A percentile compares a stretch with the other conserved stretches of the same genome.
Conservation (phyloP, 1,140 invertebrate species). For the Paramacrobiotus metropolitanus region DNA sequence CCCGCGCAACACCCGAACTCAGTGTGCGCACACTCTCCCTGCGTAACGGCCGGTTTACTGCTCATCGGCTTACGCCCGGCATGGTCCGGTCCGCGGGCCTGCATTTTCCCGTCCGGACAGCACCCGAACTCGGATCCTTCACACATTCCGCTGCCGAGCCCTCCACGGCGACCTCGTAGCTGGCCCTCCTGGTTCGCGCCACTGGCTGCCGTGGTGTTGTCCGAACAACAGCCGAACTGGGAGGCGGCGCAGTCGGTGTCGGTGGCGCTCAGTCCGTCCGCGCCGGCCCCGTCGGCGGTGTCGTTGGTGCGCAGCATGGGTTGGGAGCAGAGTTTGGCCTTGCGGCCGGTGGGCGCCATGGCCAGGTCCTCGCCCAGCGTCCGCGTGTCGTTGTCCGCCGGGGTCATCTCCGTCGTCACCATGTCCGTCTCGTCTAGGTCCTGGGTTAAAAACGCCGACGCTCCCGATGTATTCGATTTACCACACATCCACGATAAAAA, state of each 20-base stretch:
- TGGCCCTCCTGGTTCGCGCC: neutral
- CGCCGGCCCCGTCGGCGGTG: neutral
- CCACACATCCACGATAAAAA: too few species aligned
- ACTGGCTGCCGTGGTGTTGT: too few species aligned
- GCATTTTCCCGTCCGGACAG: constrained; percentile 51
- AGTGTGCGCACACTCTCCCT: constrained; percentile 51
- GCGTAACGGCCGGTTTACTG: constrained; percentile 8
- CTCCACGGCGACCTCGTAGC: constrained; percentile 7
- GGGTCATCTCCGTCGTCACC: too few species aligned
- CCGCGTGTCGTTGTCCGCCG: neutral
- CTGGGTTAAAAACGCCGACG: too few species aligned
- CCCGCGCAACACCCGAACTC: constrained; percentile 64
- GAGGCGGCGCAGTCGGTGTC: too few species aligned
- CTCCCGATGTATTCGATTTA: too few species aligned
- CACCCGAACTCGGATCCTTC: constrained; percentile 37
- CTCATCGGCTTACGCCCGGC: constrained; percentile 43
- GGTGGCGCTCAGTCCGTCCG: neutral
- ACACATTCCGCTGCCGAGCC: constrained; percentile 22
- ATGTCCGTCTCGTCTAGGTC: too few species aligned
- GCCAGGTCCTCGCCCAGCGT: neutral
- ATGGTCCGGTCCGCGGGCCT: constrained; percentile 45
- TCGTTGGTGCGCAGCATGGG: neutral
- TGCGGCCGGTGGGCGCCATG: too few species aligned
- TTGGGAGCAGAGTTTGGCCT: too few species aligned
- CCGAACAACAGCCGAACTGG: too few species aligned